Evolutionary conservation across 2,113 vertebrate species (phyloP), one percentile per base, ranked within the genome.

Genomic region (Monarcha castaneiventris): DNA sequence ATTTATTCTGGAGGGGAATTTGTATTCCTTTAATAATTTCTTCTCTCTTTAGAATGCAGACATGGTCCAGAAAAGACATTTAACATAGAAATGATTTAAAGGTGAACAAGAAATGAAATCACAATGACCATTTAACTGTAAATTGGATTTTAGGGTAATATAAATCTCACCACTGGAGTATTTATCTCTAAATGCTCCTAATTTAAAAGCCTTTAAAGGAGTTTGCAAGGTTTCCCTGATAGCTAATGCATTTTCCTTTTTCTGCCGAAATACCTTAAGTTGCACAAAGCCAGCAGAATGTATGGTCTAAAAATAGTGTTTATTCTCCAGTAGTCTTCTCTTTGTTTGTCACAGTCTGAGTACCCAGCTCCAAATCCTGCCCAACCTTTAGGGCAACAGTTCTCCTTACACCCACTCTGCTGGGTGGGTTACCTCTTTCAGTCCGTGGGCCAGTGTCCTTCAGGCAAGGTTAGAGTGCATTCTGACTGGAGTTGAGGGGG

Each of bases 321-420:
- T n/a, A 18, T 84, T 61, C 10, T 67, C 9, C 23, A 54, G 1
- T 21, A n/a, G 23, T 56, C 3, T 51, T 49, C 54, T 55, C 91
- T 0, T 59, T 89, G 25, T 56, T 73, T 0, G 0, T 81, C 37
- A 49, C 10, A 49, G 1, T 69, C 14, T 56, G 49, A 56, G 3
- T 52, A 39, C 32, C 20, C 8, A 37, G 7, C 29, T 63, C 11
- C 32, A 44, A 13, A 12, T 90, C 67, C 39, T 89, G 7, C 14
- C 19, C 30, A 9, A 33, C 26, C 5, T 79, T 44, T 20, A 46
- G 37, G 20, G 20, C 25, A 44, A 2, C 0, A 3, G 5, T 7
- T 41, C 8, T 69, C 49, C n/a, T 10, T 72, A 20, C 2, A 33
- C 9, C 18, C 9, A 17, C 63, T n/a, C 32, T 54, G 1, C 4